phyloP scores from a whole-genome alignment of 2,797 vertebrate species.

The Schizothorax lantsangensis region DNA sequence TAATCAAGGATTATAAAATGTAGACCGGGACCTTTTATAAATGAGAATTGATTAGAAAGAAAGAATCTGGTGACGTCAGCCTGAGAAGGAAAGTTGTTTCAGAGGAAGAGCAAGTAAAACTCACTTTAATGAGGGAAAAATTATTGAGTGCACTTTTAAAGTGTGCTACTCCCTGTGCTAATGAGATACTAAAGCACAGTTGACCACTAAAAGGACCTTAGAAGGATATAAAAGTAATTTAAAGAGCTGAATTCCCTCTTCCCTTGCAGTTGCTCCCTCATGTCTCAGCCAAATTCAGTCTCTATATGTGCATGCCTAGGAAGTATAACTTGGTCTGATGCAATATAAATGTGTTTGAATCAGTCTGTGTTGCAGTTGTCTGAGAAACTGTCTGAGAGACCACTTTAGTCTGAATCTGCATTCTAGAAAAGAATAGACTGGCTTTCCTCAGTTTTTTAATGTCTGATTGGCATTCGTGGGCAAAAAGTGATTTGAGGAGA shows the following conservation, averaged over 20 bases:
- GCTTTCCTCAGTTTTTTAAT: not conserved
- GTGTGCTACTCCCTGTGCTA: slow-evolving; percentile 25
- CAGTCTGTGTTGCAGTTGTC: not conserved
- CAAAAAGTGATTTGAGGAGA: not conserved
- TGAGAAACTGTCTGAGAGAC: not conserved
- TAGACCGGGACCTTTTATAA: not conserved
- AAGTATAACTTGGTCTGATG: not conserved
- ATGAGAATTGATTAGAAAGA: slow-evolving; percentile 8
- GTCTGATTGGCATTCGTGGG: slow-evolving; percentile 22
- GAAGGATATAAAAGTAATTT: slow-evolving; percentile 32
- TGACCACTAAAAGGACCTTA: not conserved
- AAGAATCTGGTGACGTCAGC: not conserved
- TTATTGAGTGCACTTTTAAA: slow-evolving; percentile 20
- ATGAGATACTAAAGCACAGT: slow-evolving; percentile 28
- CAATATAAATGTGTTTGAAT: slow-evolving; percentile 1
- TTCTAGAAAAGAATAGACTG: not conserved
- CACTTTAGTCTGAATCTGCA: slow-evolving; percentile 7
- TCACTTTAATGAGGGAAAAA: slow-evolving; percentile 3
- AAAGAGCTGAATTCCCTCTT: slow-evolving; percentile 7
- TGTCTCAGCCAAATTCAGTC: not conserved
- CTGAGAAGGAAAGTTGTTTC: slow-evolving; percentile 7
- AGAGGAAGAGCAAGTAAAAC: not conserved
- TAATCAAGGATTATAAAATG: not conserved
- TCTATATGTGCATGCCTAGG: slow-evolving; percentile 1
- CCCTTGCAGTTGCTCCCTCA: not conserved